Conservation (phyloP, 1,140 invertebrate species). For the Lutraria rhynchaena region DNA sequence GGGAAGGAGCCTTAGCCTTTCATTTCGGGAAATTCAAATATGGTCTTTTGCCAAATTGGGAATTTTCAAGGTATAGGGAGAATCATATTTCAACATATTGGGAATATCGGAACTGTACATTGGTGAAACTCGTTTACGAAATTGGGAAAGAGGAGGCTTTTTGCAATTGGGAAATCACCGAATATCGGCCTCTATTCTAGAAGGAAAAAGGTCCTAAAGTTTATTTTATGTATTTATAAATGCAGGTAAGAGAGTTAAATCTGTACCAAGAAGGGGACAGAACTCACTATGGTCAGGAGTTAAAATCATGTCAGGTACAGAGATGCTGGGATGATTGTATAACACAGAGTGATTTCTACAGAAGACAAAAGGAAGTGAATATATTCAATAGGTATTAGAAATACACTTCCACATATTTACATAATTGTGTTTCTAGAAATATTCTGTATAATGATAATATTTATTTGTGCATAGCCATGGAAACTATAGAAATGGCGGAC, state of each 20-base stretch:
- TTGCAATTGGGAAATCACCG: too few relatives aligned
- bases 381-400: slow-evolving; percentile 69
- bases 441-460: not conserved
- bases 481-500: not conserved
- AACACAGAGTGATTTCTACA: slow-evolving; percentile 86
- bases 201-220: slow-evolving; percentile 83
- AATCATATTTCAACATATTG: too few relatives aligned
- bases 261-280: slow-evolving; percentile 90
- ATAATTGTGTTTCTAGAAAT: slow-evolving; percentile 8
- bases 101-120: not conserved
- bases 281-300: slow-evolving; percentile 91
- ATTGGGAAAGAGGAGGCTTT: too few relatives aligned
- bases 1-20: too few relatives aligned
- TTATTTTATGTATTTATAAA: slow-evolving; percentile 78
- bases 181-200: too few relatives aligned
- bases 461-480: not conserved
- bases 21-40: too few relatives aligned
- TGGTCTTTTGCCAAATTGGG: not conserved
- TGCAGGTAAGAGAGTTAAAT: slow-evolving; percentile 83
- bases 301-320: slow-evolving; percentile 89
- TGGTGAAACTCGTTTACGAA: not conserved
- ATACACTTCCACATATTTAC: not conserved
- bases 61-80: not conserved
- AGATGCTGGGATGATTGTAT: slow-evolving; percentile 93
- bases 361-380: slow-evolving; percentile 55